Evolutionary conservation across 2,113 vertebrate species (phyloP), one percentile per base, ranked within the genome.

Genomic region (Neolamprologus longior): DNA sequence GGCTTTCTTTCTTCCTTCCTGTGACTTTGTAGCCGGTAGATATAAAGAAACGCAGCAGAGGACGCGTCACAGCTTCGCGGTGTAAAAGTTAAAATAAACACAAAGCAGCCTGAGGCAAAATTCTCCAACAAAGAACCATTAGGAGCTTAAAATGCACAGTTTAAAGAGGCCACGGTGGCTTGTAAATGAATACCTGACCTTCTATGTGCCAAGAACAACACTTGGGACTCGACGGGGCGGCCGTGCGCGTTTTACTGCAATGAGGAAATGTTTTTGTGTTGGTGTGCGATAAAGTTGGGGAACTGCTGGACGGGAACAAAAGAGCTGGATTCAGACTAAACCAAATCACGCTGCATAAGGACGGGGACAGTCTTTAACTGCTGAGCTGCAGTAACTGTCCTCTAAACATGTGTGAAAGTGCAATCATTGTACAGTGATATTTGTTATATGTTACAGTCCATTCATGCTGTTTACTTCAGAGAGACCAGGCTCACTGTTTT

Each of bases 151-250:
- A 80, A 86, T 53, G 73, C 45, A 80, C 19, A 42, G 14, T 83
- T 66, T 26, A 14, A 19, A 86, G 58, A 82, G 66, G 68, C 33
- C 63, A 52, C 5, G 3, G 76, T 15, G 58, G n/a, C 66, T 91
- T 14, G 86, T 94, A 19, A 94, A 93, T 93, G 86, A 95, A 86
- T 84, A 93, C 63, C 90, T n/a, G 90, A 95, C 89, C 90, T 94
- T 86, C 86, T 42, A 81, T 31, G 92, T 95, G 93, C 91, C 93
- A 95, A 93, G 86, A 84, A 42, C 86, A 84, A 89, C 93, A 90
- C 54, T 76, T 68, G 88, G 88, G 82, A 84, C 73, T 57, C 13
- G n/a, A 71, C 90, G 42, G 87, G 82, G 80, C n/a, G 80, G 53
- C 53, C 33, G 87, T 57, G 88, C 10, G 9, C 24, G 1, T 89